Conservation (phyloP, 2,888 invertebrate species). For the Dexiosoma caninum region DNA sequence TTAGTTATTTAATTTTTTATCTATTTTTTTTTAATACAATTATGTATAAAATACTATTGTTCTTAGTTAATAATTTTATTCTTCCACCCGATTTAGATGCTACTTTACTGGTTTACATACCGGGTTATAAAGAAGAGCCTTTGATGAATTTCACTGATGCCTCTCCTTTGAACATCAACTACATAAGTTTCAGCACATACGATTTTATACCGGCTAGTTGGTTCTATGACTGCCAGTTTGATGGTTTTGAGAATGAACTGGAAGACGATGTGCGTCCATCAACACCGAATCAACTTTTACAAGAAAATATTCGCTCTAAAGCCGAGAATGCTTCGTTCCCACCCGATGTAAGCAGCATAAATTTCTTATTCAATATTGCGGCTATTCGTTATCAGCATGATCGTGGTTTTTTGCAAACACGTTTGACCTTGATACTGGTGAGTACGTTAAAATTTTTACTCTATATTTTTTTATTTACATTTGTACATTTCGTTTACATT, state of each 20-base stretch:
- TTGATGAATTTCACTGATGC: conserved; percentile 81
- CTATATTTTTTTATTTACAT: background rate
- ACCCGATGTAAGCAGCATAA: conserved; percentile 66
- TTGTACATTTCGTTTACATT: no score
- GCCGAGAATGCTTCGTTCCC: conserved; percentile 77
- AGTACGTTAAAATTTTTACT: conserved; percentile 62
- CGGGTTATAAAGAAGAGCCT: conserved; percentile 81
- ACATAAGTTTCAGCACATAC: conserved; percentile 85
- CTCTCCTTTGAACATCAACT: conserved; percentile 81
- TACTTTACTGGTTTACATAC: conserved; percentile 81
- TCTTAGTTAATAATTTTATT: background rate
- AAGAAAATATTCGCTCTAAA: conserved; percentile 78
- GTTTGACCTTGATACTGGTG: conserved; percentile 78
- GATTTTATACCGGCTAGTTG: conserved; percentile 83
- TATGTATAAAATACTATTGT: background rate
- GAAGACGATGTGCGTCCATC: conserved; percentile 70
- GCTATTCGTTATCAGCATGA: conserved; percentile 71
- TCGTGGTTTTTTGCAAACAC: conserved; percentile 70
- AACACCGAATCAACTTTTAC: conserved; percentile 79
- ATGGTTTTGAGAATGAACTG: conserved; percentile 72
- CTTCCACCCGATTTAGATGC: conserved; percentile 79
- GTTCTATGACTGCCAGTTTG: conserved; percentile 81
- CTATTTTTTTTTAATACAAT: background rate
- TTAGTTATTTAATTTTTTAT: background rate
- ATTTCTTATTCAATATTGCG: conserved; percentile 71